phyloP scores from a whole-genome alignment of 2,797 vertebrate species.

The Cyclura pinguis region DNA sequence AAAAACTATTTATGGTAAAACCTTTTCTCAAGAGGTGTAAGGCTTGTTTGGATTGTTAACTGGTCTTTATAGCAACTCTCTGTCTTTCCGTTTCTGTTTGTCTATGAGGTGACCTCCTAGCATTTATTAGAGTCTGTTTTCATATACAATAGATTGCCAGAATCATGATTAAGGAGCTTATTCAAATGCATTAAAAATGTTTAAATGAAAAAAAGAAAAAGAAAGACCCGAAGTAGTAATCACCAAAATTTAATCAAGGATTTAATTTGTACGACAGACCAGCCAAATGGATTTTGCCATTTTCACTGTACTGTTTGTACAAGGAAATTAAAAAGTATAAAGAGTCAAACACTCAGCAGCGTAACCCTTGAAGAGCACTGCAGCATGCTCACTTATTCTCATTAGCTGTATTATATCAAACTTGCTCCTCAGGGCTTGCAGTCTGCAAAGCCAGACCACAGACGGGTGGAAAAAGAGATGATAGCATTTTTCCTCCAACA shows the following conservation, averaged over 20 bases:
- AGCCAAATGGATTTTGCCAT: constrained; percentile 81
- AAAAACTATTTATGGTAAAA: constrained; percentile 33
- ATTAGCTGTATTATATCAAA: constrained; percentile 75
- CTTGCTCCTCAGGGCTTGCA: constrained; percentile 70
- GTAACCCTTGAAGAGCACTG: constrained; percentile 75
- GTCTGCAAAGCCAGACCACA: constrained; percentile 71
- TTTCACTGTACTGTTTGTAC: constrained; percentile 78
- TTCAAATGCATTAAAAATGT: constrained; percentile 82
- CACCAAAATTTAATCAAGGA: constrained; percentile 85
- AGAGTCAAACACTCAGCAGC: constrained; percentile 74
- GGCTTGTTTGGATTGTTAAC: constrained; percentile 31
- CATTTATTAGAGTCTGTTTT: constrained; percentile 76
- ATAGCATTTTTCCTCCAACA: constrained; percentile 59
- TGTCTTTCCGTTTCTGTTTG: constrained; percentile 70
- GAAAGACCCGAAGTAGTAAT: constrained; percentile 77
- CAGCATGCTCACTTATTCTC: constrained; percentile 71
- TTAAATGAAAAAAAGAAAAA: constrained; percentile 73
- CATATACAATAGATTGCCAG: constrained; percentile 74
- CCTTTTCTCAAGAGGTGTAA: constrained; percentile 42
- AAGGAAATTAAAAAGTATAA: constrained; percentile 83
- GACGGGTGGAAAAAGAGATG: constrained; percentile 49
- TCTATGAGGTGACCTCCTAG: constrained; percentile 58
- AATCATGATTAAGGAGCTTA: constrained; percentile 82
- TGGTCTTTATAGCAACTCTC: constrained; percentile 49
- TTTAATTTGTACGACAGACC: constrained; percentile 80